These are phyloP conservation scores for Corynorhinus townsendii DNA, from an alignment of 2,113 vertebrate genomes.

Conservation along the genomic window DNA sequence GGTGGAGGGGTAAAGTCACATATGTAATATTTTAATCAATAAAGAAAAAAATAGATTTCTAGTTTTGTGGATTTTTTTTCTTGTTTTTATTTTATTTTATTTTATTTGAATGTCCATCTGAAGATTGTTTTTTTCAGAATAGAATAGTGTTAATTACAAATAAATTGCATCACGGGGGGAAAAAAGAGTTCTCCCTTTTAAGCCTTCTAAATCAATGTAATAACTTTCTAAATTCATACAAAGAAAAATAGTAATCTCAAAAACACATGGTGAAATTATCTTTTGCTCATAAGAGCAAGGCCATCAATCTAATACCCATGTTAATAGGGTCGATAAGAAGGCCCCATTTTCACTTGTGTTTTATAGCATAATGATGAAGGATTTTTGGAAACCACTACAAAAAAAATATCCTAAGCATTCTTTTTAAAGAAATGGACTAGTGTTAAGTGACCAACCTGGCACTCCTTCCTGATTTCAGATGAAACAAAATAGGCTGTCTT, in stretches of 20 bases:
- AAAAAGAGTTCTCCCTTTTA: background rate
- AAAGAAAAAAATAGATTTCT: background rate
- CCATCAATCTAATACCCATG: conserved; percentile 29
- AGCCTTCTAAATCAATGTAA: background rate
- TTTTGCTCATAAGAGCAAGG: background rate
- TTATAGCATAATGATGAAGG: conserved; percentile 18
- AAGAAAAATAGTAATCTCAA: background rate
- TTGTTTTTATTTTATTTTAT: background rate
- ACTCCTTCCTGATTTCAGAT: conserved; percentile 57
- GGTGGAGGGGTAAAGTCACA: too few relatives aligned
- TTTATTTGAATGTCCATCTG: background rate
- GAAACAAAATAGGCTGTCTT: conserved; percentile 65
- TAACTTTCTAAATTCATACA: background rate
- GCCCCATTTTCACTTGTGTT: background rate
- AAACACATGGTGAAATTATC: background rate
- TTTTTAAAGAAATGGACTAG: conserved; percentile 49
- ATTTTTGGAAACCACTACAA: conserved; percentile 44
- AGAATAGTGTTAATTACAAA: background rate
- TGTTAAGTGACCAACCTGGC: conserved; percentile 54
- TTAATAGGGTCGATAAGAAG: background rate
- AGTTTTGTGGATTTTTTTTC: background rate
- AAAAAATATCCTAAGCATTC: background rate
- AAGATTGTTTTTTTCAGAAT: background rate
- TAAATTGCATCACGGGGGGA: background rate
- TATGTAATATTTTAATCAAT: too few relatives aligned